A percentile compares a stretch with the other conserved stretches of the same genome.
phyloP scores from a whole-genome alignment of 2,888 invertebrate genomes.

The Nymphalis urticae region DNA sequence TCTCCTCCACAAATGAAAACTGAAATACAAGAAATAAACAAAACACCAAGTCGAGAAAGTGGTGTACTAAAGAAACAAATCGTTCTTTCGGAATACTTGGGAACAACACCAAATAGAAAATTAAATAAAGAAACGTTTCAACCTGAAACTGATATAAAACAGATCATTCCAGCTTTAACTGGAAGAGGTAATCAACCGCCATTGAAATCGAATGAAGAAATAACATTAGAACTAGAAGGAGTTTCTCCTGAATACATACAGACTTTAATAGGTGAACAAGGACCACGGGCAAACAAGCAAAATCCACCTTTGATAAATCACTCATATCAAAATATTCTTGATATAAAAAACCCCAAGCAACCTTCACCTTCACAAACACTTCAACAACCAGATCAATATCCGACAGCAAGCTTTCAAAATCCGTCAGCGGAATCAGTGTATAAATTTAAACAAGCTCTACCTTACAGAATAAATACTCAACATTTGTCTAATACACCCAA shows the following conservation, averaged over 20 bases:
- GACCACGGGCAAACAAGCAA: not conserved
- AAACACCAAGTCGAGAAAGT: not conserved
- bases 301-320: too few relatives aligned
- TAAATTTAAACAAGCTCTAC: constrained; percentile 22
- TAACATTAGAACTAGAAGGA: constrained; percentile 21
- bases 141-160: not conserved
- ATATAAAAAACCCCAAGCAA: not conserved
- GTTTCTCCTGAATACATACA: constrained; percentile 23
- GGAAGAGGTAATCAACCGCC: not conserved
- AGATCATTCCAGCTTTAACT: not conserved
- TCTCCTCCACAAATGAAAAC: not conserved
- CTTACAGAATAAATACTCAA: constrained; percentile 20
- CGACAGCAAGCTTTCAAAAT: constrained; percentile 19
- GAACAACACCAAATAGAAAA: not conserved
- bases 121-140: not conserved
- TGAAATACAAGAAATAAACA: not conserved
- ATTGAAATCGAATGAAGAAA: constrained; percentile 5
- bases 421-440: constrained; percentile 32
- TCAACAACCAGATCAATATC: not conserved
- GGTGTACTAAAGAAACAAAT: not conserved
- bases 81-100: not conserved
- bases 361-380: too few relatives aligned
- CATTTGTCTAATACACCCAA: not conserved
- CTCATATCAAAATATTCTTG: constrained; percentile 4
- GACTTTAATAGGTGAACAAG: constrained; percentile 11